Evolutionary conservation across 2,888 invertebrate species (phyloP), one percentile per base, ranked within the genome.

Genomic region (Drosophila suboccidentalis): DNA sequence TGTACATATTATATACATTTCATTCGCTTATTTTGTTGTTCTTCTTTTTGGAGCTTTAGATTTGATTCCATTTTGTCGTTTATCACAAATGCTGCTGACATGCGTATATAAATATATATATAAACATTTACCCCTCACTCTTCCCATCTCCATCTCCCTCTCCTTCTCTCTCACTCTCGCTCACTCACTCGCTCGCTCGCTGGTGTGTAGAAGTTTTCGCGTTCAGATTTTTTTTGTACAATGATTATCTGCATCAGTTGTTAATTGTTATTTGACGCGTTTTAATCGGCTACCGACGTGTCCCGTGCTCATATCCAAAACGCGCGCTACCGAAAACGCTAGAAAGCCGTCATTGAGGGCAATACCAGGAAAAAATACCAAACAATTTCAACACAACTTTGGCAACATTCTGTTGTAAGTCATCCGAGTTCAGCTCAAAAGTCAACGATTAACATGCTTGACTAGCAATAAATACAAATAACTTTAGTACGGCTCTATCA

Each of bases 231-330:
- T 84, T 80, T 90, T 90, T 89, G 90, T 90, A 75, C 90, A 90
- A 73, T 84, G 88, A 90, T 90, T 91, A 91, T 91, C 90, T 91
- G 84, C 82, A 91, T 89, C 91, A 91, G 91, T 91, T 91, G 92
- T 92, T 91, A 91, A 92, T 90, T 90, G 91, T 84, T 90, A 91
- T 91, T 92, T 92, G 92, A 91, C 92, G 92, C 81, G 91, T 82
- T 90, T 86, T 85, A 77, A 85, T 90, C 91, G 85, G 90, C 87
- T 89, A 86, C 90, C 90, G 90, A 90, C 81, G 82, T 88, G 64
- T 72, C 80, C 72, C 66, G 81, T 77, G 78, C 72, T 71, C 66
- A 49, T 59, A 65, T 34, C 50, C 51, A 61, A 64, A 74, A 51
- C 54, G 17, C 17, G 13, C 17, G 60, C 75, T 44, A 41, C 50